phyloP scores from a whole-genome alignment of 2,888 invertebrate species.

The Leptarthrus brevirostris region DNA sequence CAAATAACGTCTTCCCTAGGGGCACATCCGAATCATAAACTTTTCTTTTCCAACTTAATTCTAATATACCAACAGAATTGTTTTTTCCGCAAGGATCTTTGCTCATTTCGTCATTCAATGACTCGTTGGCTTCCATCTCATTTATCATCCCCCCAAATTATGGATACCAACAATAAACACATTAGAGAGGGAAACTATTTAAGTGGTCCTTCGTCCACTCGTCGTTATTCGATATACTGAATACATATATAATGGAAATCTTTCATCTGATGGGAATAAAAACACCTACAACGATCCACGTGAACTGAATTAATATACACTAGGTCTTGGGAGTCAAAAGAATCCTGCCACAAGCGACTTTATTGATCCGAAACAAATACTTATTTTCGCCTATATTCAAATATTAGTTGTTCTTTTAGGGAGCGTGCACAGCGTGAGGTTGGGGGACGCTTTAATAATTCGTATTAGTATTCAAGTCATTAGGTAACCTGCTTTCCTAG shows the following conservation, averaged over 20 bases:
- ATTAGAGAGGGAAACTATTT: neutral
- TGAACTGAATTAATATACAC: neutral
- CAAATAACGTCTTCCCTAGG: too few relatives aligned
- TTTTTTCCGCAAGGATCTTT: too few relatives aligned
- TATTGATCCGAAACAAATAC: constrained; percentile 37
- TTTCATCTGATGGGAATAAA: too few relatives aligned
- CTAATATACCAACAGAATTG: too few relatives aligned
- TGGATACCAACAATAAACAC: neutral
- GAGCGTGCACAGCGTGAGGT: too few relatives aligned
- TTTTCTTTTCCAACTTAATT: too few relatives aligned
- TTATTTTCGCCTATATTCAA: constrained; percentile 24
- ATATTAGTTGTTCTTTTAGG: constrained; percentile 20
- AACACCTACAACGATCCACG: neutral
- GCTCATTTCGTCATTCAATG: neutral
- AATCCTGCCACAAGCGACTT: neutral
- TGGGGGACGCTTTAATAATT: neutral
- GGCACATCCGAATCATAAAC: too few relatives aligned
- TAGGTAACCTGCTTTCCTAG: neutral
- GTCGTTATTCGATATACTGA: too few relatives aligned
- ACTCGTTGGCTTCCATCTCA: neutral
- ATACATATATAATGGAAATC: too few relatives aligned
- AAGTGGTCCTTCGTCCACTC: too few relatives aligned
- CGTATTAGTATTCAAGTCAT: constrained; percentile 40
- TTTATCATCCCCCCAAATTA: neutral
- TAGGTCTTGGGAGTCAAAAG: neutral